Base-by-base conservation (phyloP, 37 sponge, comb jelly and placozoan species). In the Bolinopsis microptera region DNA sequence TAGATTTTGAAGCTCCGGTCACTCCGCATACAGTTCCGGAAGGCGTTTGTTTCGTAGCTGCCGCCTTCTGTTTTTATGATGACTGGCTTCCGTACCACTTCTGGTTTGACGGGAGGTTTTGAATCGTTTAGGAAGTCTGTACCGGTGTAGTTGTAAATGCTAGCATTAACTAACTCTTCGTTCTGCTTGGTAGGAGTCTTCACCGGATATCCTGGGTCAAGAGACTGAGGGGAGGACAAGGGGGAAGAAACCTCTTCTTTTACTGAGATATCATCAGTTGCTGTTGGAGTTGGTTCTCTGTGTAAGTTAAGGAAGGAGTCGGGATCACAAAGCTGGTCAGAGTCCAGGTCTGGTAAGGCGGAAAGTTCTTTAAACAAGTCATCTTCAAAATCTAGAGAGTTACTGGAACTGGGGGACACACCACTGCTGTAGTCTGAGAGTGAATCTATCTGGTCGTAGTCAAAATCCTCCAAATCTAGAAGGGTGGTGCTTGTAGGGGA, bases 1-100 rank as follows among this genome's bases (percentile, higher is more conserved):
- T 77, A 77, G 35, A 77, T 77, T 32, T 77, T 77, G 80, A 77
- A 77, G 36, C 80, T 77, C 80, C 80, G 35, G 36, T 77, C 80
- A 18, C 35, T 77, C 21, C 80, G 1, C 80, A 77, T 77, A 36
- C 80, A 77, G 32, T 32, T 77, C 36, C 80, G 35, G 80, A 32
- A 77, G 33, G 80, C 21, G 18, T 77, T 77, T 34, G 18, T 77
- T 32, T 77, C 80, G 61, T 48, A 48, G 61, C 13, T 48, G 33
- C 80, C 32, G 18, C 33, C 33, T 32, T 77, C 80, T 77, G 80
- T 32, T 32, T 77, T 77, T 21, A 77, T 32, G 9, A 32, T 34
- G 36, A 33, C 27, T 0, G 80, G 80, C 33, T 77, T 77, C 13
- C 61, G 5, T 1, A 32, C 32, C 35, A 77, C 18, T 34, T 77